Percentiles rank a stretch among this genome's conserved stretches.
Conservation (phyloP, 2,113 vertebrate genomes). For the Diphyllodes magnificus region DNA sequence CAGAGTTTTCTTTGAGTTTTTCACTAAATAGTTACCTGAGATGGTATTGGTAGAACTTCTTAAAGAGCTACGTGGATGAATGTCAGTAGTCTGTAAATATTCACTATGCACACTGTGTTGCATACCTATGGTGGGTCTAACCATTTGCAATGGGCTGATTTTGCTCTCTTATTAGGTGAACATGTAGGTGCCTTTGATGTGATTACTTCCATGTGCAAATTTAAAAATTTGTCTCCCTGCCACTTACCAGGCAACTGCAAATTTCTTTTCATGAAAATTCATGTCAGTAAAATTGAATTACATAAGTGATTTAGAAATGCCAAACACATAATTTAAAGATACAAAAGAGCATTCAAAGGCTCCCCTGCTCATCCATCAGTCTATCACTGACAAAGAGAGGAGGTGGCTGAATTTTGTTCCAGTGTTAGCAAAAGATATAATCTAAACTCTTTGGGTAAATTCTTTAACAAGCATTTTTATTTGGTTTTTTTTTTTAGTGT, state of each 20-base stretch:
- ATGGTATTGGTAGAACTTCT: background rate
- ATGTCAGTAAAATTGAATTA: background rate
- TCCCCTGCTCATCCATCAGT: background rate
- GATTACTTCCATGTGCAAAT: background rate
- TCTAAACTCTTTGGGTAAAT: background rate
- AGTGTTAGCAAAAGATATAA: background rate
- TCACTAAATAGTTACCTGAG: background rate
- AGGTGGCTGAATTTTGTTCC: background rate
- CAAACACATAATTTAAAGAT: background rate
- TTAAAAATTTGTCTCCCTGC: background rate
- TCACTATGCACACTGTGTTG: background rate
- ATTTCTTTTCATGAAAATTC: constrained; percentile 23
- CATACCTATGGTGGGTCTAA: background rate
- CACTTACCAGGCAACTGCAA: background rate
- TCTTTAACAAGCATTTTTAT: background rate
- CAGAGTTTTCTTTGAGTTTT: background rate
- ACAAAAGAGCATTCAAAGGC: background rate
- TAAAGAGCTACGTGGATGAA: background rate
- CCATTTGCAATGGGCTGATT: background rate
- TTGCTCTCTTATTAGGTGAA: background rate
- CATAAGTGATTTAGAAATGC: background rate
- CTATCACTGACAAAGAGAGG: background rate
- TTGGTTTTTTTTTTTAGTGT: background rate
- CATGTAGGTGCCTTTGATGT: background rate
- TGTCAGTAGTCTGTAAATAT: background rate